Percentiles rank a stretch among this genome's conserved stretches.
Evolutionary conservation across 2,797 vertebrate genomes (phyloP).

Genomic region (Sus cebifrons): DNA sequence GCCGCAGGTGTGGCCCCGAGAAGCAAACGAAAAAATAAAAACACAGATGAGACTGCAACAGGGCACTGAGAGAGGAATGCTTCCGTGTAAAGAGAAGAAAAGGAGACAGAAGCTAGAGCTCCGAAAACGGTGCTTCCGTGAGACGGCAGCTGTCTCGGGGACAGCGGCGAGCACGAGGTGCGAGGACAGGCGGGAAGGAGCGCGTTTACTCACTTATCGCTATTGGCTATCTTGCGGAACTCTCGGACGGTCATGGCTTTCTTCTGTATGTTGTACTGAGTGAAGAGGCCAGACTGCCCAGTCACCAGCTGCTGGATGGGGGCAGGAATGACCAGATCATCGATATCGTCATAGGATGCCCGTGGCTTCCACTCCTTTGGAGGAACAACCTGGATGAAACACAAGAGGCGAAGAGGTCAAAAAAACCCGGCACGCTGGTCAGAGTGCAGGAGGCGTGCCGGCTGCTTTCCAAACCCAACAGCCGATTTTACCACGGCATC

Average conservation of each 20-base stretch:
- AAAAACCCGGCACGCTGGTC: not conserved
- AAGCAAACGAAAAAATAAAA: not conserved
- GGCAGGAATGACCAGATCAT: constrained; percentile 96
- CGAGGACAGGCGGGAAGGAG: not conserved
- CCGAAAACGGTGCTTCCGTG: not conserved
- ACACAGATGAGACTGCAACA: not conserved
- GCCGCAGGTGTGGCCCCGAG: too few species aligned
- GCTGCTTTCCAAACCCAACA: not conserved
- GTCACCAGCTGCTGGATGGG: constrained; percentile 99
- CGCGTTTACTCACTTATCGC: constrained; percentile 94
- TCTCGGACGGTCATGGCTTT: constrained; percentile 98
- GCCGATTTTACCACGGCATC: not conserved
- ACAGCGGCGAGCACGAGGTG: not conserved
- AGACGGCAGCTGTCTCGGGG: not conserved
- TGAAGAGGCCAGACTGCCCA: constrained; percentile 98
- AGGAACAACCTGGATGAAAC: constrained; percentile 93
- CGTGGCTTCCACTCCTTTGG: constrained; percentile 98
- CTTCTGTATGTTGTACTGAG: constrained; percentile 99
- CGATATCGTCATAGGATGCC: constrained; percentile 95
- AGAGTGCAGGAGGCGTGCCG: not conserved
- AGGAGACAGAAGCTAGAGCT: not conserved
- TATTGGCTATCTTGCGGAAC: constrained; percentile 96
- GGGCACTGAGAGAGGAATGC: not conserved
- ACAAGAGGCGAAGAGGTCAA: constrained; percentile 24
- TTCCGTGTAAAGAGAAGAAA: not conserved